Evolutionary conservation across 2,113 vertebrate species (phyloP).

Genomic region (Podarcis cretensis): DNA sequence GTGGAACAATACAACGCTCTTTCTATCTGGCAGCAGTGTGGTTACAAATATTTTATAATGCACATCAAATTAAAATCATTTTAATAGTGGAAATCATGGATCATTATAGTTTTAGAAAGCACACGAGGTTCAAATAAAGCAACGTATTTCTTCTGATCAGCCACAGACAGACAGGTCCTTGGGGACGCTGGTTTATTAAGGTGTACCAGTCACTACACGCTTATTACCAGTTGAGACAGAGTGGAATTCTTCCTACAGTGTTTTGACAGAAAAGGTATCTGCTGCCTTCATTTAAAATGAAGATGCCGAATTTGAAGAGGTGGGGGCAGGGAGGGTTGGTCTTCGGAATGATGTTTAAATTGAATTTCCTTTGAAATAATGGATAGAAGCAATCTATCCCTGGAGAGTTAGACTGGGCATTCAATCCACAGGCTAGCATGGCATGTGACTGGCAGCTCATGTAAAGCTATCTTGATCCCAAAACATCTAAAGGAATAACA

Average conservation of each 20-base stretch:
- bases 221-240: conserved; percentile 43
- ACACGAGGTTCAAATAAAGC: conserved; percentile 62
- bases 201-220: conserved; percentile 46
- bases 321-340: conserved; percentile 11
- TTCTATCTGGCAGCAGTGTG: background rate
- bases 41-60: background rate
- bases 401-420: conserved; percentile 39
- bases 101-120: conserved; percentile 36
- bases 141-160: conserved; percentile 49
- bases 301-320: conserved; percentile 44
- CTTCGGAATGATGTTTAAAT: conserved; percentile 64
- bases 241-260: conserved; percentile 44
- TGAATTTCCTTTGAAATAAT: conserved; percentile 65
- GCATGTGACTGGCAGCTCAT: conserved; percentile 58
- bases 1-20: background rate
- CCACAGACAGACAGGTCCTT: conserved; percentile 50
- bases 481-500: conserved; percentile 45
- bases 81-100: conserved; percentile 45
- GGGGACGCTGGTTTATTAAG: conserved; percentile 57
- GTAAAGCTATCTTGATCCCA: conserved; percentile 49
- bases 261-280: conserved; percentile 70
- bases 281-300: conserved; percentile 54
- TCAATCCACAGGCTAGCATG: conserved; percentile 51
- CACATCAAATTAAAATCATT: conserved; percentile 28
- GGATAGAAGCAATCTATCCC: conserved; percentile 49